Evolutionary conservation across 2,888 invertebrate genomes (phyloP).

Genomic region (Polyploca ridens): DNA sequence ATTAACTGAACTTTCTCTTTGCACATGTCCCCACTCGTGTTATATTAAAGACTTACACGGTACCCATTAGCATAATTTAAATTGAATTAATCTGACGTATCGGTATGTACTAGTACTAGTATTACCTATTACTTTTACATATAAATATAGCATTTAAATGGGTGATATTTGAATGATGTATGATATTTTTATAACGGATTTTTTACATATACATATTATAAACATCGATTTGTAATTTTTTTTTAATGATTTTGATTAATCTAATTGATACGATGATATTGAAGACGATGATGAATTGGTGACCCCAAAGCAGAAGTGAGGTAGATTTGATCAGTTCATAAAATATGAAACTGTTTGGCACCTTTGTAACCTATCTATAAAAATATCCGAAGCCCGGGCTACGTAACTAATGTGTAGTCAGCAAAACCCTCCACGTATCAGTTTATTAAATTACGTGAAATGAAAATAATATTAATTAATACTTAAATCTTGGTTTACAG

Average conservation of each 20-base stretch:
- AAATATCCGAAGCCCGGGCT: not conserved
- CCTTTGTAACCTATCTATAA: no score
- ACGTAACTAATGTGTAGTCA: not conserved
- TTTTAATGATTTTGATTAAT: no score
- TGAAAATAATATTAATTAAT: no score
- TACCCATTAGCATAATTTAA: not conserved
- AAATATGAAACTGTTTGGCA: no score
- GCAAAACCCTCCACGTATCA: not conserved
- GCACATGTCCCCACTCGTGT: constrained; percentile 4
- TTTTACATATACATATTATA: no score
- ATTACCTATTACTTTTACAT: not conserved
- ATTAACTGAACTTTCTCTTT: constrained; percentile 7
- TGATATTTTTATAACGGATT: no score
- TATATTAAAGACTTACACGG: not conserved
- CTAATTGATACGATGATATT: no score
- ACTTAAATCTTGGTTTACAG: not conserved
- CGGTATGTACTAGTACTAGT: not conserved
- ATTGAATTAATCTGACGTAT: not conserved
- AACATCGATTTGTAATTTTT: no score
- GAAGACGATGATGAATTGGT: no score
- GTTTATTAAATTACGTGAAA: not conserved
- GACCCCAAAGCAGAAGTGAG: no score
- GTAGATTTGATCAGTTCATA: no score
- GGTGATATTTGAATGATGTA: no score
- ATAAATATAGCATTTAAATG: not conserved